These are phyloP conservation scores for Meloidogyne hapla DNA, from an alignment of 1,140 invertebrate species.

Conservation along the genomic window DNA sequence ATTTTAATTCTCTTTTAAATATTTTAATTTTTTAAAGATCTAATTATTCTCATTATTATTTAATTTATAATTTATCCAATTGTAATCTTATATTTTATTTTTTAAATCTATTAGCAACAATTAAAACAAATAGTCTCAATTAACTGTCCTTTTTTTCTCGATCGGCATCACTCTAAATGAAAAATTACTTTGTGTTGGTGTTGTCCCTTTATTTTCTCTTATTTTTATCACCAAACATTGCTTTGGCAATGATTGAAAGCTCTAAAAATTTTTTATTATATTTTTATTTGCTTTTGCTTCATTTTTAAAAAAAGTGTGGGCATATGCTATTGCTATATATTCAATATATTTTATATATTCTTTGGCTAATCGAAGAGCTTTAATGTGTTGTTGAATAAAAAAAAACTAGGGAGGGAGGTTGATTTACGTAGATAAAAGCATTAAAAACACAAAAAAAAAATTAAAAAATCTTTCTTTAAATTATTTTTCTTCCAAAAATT, in stretches of 20 bases:
- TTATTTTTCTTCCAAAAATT: no score
- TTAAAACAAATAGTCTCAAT: no score
- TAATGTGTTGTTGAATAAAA: background rate
- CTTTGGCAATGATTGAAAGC: background rate
- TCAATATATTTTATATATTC: background rate
- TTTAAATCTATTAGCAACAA: no score
- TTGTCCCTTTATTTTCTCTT: background rate
- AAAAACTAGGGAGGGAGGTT: no score
- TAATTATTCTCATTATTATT: no score
- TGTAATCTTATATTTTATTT: no score
- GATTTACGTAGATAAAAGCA: background rate
- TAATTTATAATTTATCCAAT: no score
- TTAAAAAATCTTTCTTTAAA: background rate
- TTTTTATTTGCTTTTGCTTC: background rate
- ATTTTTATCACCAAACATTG: background rate
- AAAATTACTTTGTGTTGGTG: background rate
- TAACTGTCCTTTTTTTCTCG: no score
- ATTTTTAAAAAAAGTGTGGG: background rate
- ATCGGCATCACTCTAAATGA: background rate
- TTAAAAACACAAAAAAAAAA: slow-evolving; percentile 1
- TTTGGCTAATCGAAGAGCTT: background rate
- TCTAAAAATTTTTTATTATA: background rate
- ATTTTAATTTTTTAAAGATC: no score
- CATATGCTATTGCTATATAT: background rate
- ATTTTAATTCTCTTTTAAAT: no score